A percentile compares a stretch with the other conserved stretches of the same genome.
phyloP scores from a whole-genome alignment of 1,140 invertebrate species.

The Cotesia typhae region DNA sequence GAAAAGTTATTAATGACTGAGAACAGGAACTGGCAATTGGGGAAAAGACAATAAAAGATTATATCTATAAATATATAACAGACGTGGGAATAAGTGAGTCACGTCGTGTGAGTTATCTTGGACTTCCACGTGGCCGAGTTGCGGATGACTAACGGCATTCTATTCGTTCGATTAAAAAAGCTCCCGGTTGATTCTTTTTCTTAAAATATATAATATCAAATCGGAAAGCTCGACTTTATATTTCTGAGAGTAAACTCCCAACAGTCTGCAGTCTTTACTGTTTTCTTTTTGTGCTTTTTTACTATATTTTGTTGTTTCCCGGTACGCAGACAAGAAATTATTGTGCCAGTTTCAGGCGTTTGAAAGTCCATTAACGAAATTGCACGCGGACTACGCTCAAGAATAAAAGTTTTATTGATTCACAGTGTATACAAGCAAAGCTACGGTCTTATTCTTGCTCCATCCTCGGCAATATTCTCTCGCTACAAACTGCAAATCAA shows the following conservation, averaged over 20 bases:
- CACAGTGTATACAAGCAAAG: too few species aligned
- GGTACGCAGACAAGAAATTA: conserved; percentile 5
- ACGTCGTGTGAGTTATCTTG: conserved; percentile 32
- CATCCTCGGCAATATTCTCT: too few species aligned
- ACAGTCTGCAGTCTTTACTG: background rate
- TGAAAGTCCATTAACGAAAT: conserved; percentile 31
- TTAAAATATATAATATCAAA: too few species aligned
- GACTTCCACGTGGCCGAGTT: conserved; percentile 30
- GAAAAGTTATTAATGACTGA: too few species aligned
- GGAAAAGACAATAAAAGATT: conserved; percentile 12
- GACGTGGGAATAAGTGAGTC: conserved; percentile 2
- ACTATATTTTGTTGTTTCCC: background rate
- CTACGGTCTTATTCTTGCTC: too few species aligned
- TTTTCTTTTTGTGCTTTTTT: background rate
- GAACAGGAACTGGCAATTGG: too few species aligned
- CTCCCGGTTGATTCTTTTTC: background rate
- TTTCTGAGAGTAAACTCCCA: background rate
- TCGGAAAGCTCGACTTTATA: background rate
- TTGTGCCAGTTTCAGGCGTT: conserved; percentile 23
- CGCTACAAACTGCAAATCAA: too few species aligned
- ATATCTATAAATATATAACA: background rate
- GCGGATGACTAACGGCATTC: conserved; percentile 28
- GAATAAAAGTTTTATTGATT: conserved; percentile 15
- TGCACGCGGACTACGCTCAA: background rate
- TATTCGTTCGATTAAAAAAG: conserved; percentile 24